A percentile compares a stretch with the other conserved stretches of the same genome.
phyloP scores from a whole-genome alignment of 2,888 invertebrate genomes.

The Drosophila eohydei region DNA sequence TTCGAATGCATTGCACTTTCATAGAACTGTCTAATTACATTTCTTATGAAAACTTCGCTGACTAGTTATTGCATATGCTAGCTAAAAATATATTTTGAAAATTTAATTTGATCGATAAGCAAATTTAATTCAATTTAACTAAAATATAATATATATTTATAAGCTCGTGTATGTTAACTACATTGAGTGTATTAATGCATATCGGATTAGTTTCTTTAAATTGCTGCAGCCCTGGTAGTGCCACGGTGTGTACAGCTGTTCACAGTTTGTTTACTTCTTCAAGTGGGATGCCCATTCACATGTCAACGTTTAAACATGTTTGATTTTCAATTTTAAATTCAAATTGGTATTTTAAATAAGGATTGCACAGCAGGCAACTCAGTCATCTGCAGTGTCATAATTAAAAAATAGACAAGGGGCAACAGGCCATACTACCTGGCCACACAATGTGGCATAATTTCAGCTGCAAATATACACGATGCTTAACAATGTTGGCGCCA shows the following conservation, averaged over 20 bases:
- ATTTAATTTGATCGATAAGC: neutral
- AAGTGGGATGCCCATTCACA: conserved; percentile 33
- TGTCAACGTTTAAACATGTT: conserved; percentile 22
- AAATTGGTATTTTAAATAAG: conserved; percentile 36
- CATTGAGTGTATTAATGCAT: neutral
- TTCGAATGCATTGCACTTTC: neutral
- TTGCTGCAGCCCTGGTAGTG: conserved; percentile 19
- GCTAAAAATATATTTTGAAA: neutral
- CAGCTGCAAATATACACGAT: conserved; percentile 22
- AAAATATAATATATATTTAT: neutral
- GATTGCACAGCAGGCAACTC: neutral
- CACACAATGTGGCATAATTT: conserved; percentile 23
- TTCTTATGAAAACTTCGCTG: neutral
- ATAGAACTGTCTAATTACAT: neutral
- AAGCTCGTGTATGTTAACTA: neutral
- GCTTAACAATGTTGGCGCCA: conserved; percentile 43
- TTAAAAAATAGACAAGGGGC: conserved; percentile 1
- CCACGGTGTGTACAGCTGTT: conserved; percentile 39
- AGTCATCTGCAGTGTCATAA: neutral
- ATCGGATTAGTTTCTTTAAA: neutral
- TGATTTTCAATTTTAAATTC: conserved; percentile 30
- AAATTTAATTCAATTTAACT: neutral
- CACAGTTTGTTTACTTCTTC: conserved; percentile 42
- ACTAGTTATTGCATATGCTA: neutral
- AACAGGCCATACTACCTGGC: conserved; percentile 11